Base-by-base conservation (phyloP, 2,888 invertebrate species). In the Dromius quadrimaculatus region DNA sequence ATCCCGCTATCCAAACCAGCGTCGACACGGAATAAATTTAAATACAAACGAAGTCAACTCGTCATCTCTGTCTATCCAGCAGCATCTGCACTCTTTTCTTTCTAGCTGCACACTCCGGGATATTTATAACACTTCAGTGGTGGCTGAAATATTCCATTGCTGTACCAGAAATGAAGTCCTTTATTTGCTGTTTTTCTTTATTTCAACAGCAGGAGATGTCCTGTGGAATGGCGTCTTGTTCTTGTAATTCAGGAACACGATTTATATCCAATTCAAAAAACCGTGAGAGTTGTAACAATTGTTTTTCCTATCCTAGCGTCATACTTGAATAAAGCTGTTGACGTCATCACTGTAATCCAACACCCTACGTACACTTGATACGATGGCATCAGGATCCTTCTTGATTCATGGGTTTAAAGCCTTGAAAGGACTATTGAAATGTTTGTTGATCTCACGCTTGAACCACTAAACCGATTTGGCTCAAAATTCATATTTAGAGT, bases 1-100 rank as follows among this genome's bases (percentile, higher is more conserved):
- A 36, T 36, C 36, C 36, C n/a, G 8, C 36, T n/a, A 36, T 36
- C 47, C 23, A 23, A 36, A 36, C 36, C 47, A n/a, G 11, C 47
- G 47, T 47, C 47, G 20, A 47, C 47, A 47, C 59, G 19, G 59
- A 59, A 59, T 59, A 59, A 59, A 59, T 59, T 59, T 59, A 59
- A 59, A 59, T 59, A 59, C 59, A 59, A 59, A 59, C 59, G 15
- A 59, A 34, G 11, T 15, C 59, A 20, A 8, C 17, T 17, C 36
- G 3, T 36, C 36, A 11, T 36, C 11, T 36, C 36, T n/a, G n/a
- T n/a, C n/a, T n/a, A n/a, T n/a, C 36, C 36, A 36, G 3, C 45
- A 19, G 5, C 6, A 11, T 45, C 20, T 45, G 45, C 6, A 2
- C 45, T 4, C n/a, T n/a, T n/a, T 19, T 6, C 45, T 19, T 2